Evolutionary conservation across 2,113 vertebrate genomes (phyloP).

Genomic region (Albula goreensis): DNA sequence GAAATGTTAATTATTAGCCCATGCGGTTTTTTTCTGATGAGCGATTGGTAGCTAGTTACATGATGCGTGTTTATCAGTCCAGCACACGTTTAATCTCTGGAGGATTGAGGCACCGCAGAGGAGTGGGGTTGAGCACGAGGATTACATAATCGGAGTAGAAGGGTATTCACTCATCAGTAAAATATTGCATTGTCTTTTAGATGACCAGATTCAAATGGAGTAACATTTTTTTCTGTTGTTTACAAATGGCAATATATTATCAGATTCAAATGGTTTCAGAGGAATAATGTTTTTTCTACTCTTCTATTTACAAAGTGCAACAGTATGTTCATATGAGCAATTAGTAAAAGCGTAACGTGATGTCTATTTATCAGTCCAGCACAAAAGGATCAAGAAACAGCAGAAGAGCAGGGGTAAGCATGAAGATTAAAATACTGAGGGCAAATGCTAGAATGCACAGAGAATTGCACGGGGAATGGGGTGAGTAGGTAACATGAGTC

Average conservation of each 20-base stretch:
- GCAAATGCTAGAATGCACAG: background rate
- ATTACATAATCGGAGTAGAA: too few species aligned
- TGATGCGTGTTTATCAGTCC: background rate
- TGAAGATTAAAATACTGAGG: background rate
- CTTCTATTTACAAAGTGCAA: background rate
- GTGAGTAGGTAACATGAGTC: background rate
- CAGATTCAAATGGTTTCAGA: background rate
- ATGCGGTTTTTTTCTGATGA: background rate
- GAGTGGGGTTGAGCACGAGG: too few species aligned
- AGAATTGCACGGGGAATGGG: background rate
- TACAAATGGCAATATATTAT: background rate
- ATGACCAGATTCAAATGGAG: background rate
- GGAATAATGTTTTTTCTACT: background rate
- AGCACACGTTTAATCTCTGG: background rate
- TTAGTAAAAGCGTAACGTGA: background rate
- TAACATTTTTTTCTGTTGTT: too few species aligned
- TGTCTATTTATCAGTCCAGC: background rate
- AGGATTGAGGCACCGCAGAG: background rate
- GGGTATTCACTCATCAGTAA: background rate
- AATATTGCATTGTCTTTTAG: too few species aligned
- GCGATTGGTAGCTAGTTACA: background rate
- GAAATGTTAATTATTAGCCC: too few species aligned
- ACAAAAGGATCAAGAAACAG: background rate
- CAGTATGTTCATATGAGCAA: background rate
- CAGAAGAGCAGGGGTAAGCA: background rate